Evolutionary conservation across 2,797 vertebrate species (phyloP), one percentile per base, ranked within the genome.

Genomic region (Carduelis carduelis): DNA sequence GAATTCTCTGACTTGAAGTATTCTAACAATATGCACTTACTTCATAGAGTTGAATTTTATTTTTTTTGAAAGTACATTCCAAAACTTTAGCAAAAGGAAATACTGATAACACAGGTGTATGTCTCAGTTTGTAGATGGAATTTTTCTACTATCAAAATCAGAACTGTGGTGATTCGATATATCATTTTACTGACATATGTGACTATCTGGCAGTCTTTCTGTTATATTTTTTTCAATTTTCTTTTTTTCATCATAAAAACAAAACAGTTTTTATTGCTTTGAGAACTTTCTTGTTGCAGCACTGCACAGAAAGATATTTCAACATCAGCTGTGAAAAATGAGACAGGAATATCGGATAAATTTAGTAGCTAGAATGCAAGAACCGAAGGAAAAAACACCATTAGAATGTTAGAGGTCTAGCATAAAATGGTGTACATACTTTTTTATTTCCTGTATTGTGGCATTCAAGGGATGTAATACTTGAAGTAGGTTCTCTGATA

Each of bases 351-450:
- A 64, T 60, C 50, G 50, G n/a, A 37, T 60, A 46, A n/a, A 55
- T 69, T 59, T 72, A 77, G n/a, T 17, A 64, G 13, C n/a, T 81
- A 55, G 60, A 81, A 43, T 69, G 18, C 21, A 74, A 55, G 30
- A 56, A 32, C 43, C 0, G 0, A 39, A 28, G 18, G 12, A 49
- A 79, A 79, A 41, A 55, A 6, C 1, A 4, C 7, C 3, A 46
- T 21, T 50, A 37, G 19, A 60, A 60, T 56, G 3, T 41, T 68
- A 72, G 16, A 84, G 15, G 15, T 87, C 27, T 64, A 17, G 18
- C 14, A 12, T 55, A 19, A 59, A 37, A 55, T 69, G 10, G 8
- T 64, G 27, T 60, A 1, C 26, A 18, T 60, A 27, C 1, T 41
- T 70, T 35, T 22, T 66, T 52, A 22, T 83, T 71, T 70, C 4